Conservation (phyloP, 2,797 vertebrate species). For the Chrosomus eos region DNA sequence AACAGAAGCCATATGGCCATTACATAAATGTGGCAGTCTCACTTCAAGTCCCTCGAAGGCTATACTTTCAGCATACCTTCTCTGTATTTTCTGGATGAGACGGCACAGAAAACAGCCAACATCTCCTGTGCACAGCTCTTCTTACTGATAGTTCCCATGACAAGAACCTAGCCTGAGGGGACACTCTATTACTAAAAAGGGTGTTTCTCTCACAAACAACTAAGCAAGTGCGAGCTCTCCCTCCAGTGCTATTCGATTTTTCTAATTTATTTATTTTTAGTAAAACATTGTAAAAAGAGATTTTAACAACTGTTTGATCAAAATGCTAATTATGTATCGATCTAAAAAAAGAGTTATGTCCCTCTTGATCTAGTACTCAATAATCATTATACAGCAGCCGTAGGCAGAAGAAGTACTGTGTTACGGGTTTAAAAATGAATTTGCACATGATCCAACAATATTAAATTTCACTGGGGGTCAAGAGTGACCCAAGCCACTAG, state of each 20-base stretch:
- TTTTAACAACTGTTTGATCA: conserved; percentile 21
- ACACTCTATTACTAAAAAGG: conserved; percentile 27
- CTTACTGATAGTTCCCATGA: conserved; percentile 21
- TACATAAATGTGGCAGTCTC: conserved; percentile 39
- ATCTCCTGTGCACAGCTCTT: conserved; percentile 10
- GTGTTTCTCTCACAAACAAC: conserved; percentile 17
- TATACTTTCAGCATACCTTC: conserved; percentile 12
- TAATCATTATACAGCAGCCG: conserved; percentile 12
- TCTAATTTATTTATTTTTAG: conserved; percentile 34
- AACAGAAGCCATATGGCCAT: conserved; percentile 51
- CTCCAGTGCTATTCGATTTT: conserved; percentile 16
- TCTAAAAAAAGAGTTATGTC: conserved; percentile 30
- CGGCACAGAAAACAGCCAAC: conserved; percentile 14
- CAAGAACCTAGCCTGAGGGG: conserved; percentile 32
- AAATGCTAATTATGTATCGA: conserved; percentile 50
- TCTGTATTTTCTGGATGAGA: conserved; percentile 4
- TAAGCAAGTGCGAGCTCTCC: conserved; percentile 4
- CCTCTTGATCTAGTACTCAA: conserved; percentile 34
- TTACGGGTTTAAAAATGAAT: not conserved
- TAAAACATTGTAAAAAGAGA: conserved; percentile 30
- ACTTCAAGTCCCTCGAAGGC: conserved; percentile 3
- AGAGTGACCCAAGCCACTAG: not conserved
- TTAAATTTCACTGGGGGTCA: conserved; percentile 4
- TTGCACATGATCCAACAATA: not conserved
- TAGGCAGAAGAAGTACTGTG: conserved; percentile 15